Conservation (phyloP, 2,888 invertebrate genomes). For the Lasiommata megera region DNA sequence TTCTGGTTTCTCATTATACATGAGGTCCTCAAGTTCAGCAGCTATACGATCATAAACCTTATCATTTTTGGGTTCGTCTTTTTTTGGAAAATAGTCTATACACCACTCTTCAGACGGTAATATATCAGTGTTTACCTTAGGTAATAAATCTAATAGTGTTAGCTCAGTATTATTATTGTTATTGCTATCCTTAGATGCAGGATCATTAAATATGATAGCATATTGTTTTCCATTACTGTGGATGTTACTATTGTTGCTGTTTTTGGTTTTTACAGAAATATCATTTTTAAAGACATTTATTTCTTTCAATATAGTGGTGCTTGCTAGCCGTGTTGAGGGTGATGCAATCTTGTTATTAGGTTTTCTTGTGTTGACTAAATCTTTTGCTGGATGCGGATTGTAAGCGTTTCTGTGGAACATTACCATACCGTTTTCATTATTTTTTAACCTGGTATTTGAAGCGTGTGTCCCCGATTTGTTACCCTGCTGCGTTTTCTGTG, state of each 20-base stretch:
- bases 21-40: constrained; percentile 73
- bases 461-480: constrained; percentile 35
- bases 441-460: constrained; percentile 58
- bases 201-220: constrained; percentile 62
- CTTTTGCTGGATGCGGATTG: constrained; percentile 56
- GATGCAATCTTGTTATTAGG: constrained; percentile 32
- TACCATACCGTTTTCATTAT: constrained; percentile 76
- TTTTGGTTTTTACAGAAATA: constrained; percentile 44
- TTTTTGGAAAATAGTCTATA: constrained; percentile 70
- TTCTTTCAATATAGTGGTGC: constrained; percentile 62
- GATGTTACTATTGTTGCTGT: constrained; percentile 38
- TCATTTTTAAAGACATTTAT: constrained; percentile 53
- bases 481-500: constrained; percentile 40
- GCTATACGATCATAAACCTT: constrained; percentile 77
- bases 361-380: constrained; percentile 44
- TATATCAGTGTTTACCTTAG: constrained; percentile 54
- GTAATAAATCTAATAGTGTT: constrained; percentile 55
- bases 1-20: constrained; percentile 65
- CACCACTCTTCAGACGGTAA: constrained; percentile 71
- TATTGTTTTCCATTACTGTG: constrained; percentile 55
- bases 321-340: constrained; percentile 35
- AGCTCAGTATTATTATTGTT: constrained; percentile 50
- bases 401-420: constrained; percentile 57
- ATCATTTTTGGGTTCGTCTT: constrained; percentile 66
- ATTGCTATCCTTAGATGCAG: constrained; percentile 42